Evolutionary conservation across 2,888 invertebrate species (phyloP).

Genomic region (Serrognathus titanus): DNA sequence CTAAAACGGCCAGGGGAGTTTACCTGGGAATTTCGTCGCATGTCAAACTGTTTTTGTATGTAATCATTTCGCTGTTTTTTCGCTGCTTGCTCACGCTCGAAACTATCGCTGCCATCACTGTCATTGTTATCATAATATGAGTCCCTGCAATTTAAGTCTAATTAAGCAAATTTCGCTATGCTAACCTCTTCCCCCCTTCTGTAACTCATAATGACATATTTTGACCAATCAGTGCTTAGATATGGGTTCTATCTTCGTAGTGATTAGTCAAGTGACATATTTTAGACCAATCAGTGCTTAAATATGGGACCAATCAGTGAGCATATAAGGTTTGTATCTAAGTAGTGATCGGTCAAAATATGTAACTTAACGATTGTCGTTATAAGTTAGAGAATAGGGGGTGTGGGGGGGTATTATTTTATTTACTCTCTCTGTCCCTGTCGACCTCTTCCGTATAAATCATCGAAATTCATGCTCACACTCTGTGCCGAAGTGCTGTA

Average conservation of each 20-base stretch:
- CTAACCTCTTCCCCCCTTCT: too few relatives aligned
- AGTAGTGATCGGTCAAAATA: too few relatives aligned
- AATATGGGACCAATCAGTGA: too few relatives aligned
- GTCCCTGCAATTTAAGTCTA: slow-evolving; percentile 1
- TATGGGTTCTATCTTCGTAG: too few relatives aligned
- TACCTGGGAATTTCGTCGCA: slow-evolving; percentile 57
- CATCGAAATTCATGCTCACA: slow-evolving; percentile 41
- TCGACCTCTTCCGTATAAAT: slow-evolving; percentile 69
- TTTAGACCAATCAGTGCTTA: too few relatives aligned
- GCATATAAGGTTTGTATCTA: too few relatives aligned
- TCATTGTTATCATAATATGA: slow-evolving; percentile 6
- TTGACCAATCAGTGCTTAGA: too few relatives aligned
- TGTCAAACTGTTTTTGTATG: slow-evolving; percentile 74
- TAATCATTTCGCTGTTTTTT: slow-evolving; percentile 65
- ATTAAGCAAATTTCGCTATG: not conserved
- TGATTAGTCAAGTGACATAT: too few relatives aligned
- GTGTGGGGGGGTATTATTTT: not conserved
- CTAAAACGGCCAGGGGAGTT: not conserved
- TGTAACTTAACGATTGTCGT: too few relatives aligned
- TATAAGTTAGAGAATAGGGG: too few relatives aligned
- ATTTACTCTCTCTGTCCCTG: slow-evolving; percentile 47
- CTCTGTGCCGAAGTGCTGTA: slow-evolving; percentile 33
- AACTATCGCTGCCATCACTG: slow-evolving; percentile 47
- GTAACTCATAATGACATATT: too few relatives aligned
- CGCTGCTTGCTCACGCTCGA: slow-evolving; percentile 51